A percentile compares a stretch with the other conserved stretches of the same genome.
Conservation (phyloP, 2,797 vertebrate species). For the Anomalospiza imberbis region DNA sequence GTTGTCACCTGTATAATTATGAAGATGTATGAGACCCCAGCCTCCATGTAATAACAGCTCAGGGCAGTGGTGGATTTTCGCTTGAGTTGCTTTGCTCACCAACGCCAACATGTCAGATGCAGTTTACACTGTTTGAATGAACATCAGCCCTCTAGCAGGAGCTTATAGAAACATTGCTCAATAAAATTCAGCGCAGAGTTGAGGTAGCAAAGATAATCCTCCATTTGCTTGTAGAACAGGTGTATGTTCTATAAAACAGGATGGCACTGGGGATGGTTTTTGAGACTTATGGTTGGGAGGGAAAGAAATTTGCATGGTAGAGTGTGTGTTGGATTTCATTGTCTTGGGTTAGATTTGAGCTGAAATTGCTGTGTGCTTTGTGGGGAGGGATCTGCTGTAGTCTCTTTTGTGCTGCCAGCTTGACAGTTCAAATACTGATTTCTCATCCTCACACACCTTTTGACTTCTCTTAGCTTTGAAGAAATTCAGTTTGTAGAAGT, state of each 20-base stretch:
- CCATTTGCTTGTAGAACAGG: conserved; percentile 41
- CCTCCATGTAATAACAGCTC: conserved; percentile 36
- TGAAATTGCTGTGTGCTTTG: background rate
- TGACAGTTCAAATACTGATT: background rate
- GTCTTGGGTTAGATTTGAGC: background rate
- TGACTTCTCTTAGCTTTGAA: conserved; percentile 21
- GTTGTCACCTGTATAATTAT: conserved; percentile 54
- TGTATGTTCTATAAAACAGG: background rate
- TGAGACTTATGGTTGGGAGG: background rate
- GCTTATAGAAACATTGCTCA: conserved; percentile 40
- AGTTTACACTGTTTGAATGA: conserved; percentile 66
- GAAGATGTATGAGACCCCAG: conserved; percentile 57
- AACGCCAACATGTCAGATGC: conserved; percentile 53
- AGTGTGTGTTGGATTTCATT: background rate
- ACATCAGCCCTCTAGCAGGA: conserved; percentile 61
- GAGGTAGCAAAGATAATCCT: conserved; percentile 3
- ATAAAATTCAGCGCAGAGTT: background rate
- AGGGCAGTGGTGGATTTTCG: conserved; percentile 52
- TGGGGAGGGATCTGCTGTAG: background rate
- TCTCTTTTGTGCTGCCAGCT: background rate
- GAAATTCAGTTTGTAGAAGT: background rate
- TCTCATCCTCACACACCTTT: background rate
- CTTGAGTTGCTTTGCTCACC: conserved; percentile 51
- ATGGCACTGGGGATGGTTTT: background rate
- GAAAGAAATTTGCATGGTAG: background rate